Base-by-base conservation (phyloP, 2,888 invertebrate genomes). In the Drosophila sordidapex region DNA sequence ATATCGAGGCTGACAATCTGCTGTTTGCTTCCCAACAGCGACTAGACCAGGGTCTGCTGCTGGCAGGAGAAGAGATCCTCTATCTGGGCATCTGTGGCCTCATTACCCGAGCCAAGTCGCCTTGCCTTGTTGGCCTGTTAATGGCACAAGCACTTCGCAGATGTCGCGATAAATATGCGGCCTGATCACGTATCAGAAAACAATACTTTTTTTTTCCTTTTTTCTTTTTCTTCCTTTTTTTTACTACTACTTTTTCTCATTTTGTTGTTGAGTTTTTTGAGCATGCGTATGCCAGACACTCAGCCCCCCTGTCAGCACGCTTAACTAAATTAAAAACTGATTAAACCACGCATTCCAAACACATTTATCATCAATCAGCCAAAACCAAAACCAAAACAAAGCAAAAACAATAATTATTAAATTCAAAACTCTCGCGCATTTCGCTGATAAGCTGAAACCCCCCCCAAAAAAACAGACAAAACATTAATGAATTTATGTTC, bases 141-240 rank as follows among this genome's bases (percentile, higher is more conserved):
- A 79, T 80, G 81, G 78, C 69, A 52, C 65, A 67, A 67, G 38
- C 64, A 59, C 43, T 48, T 74, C 49, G 77, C 71, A 78, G 90
- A 89, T 89, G 78, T 83, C 75, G 79, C 87, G 90, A 87, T 87
- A 87, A 87, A 88, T 87, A 86, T 86, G 82, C 90, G 83, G 83
- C 83, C 83, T 79, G 87, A 87, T 87, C 88, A 87, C 87, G 87
- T 90, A 85, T 85, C 85, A 73, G 72, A 68, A 76, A 56, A 27
- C 56, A 33, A 61, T 56, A 66, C 62, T 68, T 78, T 57, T 78
- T 57, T 74, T 86, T 79, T 54, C 58, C 56, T 15, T 25, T 18
- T 29, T 29, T 1, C 29, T 7, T 36, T 21, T 53, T 21, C 21
- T 52, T 63, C 13, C 53, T 40, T 48, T 67, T 48, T 67, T 68